These are phyloP conservation scores for Aphaenogaster ashmeadi DNA, from an alignment of 1,140 invertebrate genomes.

Conservation along the genomic window DNA sequence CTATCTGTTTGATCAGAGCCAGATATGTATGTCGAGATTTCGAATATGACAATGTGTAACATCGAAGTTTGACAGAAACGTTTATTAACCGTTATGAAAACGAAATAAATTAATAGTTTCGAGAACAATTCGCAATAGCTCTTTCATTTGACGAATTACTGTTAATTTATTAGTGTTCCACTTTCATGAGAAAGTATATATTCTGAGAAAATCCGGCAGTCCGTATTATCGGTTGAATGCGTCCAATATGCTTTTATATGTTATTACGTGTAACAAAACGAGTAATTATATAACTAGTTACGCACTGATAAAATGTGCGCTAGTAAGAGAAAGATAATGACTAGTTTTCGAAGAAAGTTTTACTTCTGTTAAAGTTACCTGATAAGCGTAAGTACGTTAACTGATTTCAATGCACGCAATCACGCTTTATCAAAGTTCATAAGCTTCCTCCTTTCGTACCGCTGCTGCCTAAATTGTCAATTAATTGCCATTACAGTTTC, in stretches of 20 bases:
- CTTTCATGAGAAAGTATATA: conserved; percentile 50
- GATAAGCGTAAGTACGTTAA: background rate
- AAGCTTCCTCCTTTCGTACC: background rate
- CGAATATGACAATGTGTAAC: background rate
- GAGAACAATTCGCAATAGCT: conserved; percentile 16
- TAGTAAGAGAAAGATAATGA: background rate
- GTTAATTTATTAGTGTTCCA: conserved; percentile 43
- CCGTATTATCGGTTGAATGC: conserved; percentile 30
- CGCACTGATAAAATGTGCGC: conserved; percentile 7
- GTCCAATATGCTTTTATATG: conserved; percentile 20
- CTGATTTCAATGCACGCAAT: background rate
- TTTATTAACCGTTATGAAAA: background rate
- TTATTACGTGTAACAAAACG: conserved; percentile 34
- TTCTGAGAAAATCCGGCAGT: conserved; percentile 34
- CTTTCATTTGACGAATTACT: background rate
- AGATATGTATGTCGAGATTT: background rate
- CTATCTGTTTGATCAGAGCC: background rate
- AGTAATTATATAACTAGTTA: conserved; percentile 48
- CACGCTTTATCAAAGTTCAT: background rate
- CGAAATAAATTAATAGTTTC: conserved; percentile 15
- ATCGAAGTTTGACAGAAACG: background rate
- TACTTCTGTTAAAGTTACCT: background rate
- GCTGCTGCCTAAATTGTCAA: background rate
- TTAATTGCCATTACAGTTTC: background rate
- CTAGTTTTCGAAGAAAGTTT: conserved; percentile 32